These are phyloP conservation scores for Lepus oiostolus DNA, from an alignment of 2,797 vertebrate genomes.

Conservation along the genomic window DNA sequence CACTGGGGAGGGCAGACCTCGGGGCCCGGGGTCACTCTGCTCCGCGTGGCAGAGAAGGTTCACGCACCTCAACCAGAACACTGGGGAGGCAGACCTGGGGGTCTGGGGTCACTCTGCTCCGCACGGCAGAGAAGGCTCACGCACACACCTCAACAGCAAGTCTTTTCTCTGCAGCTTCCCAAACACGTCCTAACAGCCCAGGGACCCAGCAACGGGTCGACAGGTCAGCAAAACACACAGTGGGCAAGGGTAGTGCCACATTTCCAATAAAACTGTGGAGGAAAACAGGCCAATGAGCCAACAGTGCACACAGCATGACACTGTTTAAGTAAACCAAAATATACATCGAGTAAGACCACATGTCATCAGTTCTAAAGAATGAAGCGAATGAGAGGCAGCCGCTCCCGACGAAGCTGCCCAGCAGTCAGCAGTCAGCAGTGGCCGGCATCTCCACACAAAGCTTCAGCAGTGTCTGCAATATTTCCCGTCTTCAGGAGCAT, in stretches of 20 bases:
- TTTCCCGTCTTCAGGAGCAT: neutral
- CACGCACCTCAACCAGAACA: neutral
- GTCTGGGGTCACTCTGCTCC: too few species aligned
- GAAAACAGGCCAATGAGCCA: constrained; percentile 10
- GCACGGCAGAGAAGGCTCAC: neutral
- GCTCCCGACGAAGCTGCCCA: neutral
- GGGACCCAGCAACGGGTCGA: neutral
- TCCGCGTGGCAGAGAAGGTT: neutral
- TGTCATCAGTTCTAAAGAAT: neutral
- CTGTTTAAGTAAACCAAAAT: neutral
- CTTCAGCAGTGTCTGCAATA: neutral
- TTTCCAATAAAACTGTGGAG: neutral
- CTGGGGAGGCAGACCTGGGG: fast-evolving
- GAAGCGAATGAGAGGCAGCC: neutral
- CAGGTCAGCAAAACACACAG: neutral
- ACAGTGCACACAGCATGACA: neutral
- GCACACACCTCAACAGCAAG: too few species aligned
- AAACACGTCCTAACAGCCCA: neutral
- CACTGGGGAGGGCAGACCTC: too few species aligned
- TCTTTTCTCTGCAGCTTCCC: neutral
- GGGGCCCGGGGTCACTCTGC: fast-evolving
- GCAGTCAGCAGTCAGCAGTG: neutral
- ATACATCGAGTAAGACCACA: neutral
- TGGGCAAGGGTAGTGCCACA: neutral
- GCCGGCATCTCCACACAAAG: neutral